Conservation (phyloP, 30 jellyfish, hydroid and myxozoan species). For the Aurelia sp. region DNA sequence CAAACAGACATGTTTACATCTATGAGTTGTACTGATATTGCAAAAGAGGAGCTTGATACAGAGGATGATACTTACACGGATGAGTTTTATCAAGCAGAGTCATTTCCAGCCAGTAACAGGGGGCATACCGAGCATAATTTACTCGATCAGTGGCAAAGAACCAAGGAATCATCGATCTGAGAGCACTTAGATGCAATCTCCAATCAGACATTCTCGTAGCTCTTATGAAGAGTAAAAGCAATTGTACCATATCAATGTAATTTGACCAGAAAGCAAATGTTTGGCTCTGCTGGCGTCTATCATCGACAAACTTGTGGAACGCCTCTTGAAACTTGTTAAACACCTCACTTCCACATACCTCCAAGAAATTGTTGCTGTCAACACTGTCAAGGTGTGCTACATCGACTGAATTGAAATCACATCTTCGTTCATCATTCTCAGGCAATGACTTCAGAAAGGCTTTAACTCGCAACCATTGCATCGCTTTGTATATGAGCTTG, state of each 20-base stretch:
- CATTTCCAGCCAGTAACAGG: too few species aligned
- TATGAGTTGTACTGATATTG: too few species aligned
- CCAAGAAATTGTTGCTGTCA: constrained; percentile 15
- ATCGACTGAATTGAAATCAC: constrained; percentile 18
- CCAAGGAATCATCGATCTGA: too few species aligned
- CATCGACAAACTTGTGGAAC: constrained; percentile 25
- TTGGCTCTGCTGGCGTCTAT: constrained; percentile 45
- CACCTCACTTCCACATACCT: constrained; percentile 24
- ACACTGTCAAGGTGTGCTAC: constrained; percentile 13
- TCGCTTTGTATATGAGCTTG: constrained; percentile 61
- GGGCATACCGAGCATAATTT: too few species aligned
- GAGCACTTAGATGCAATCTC: too few species aligned
- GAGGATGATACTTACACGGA: too few species aligned
- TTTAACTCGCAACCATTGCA: constrained; percentile 48
- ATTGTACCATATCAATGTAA: constrained; percentile 73
- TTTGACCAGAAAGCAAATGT: constrained; percentile 65
- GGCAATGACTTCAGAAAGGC: constrained; percentile 40
- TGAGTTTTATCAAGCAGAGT: too few species aligned
- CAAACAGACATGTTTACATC: too few species aligned
- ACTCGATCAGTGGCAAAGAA: too few species aligned
- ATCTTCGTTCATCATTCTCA: constrained; percentile 37
- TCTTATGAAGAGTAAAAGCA: constrained; percentile 53
- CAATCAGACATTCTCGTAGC: constrained; percentile 79
- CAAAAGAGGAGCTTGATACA: too few species aligned
- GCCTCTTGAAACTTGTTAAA: neutral